These are phyloP conservation scores for Agrilus planipennis DNA, from an alignment of 1,140 invertebrate species.

Conservation along the genomic window DNA sequence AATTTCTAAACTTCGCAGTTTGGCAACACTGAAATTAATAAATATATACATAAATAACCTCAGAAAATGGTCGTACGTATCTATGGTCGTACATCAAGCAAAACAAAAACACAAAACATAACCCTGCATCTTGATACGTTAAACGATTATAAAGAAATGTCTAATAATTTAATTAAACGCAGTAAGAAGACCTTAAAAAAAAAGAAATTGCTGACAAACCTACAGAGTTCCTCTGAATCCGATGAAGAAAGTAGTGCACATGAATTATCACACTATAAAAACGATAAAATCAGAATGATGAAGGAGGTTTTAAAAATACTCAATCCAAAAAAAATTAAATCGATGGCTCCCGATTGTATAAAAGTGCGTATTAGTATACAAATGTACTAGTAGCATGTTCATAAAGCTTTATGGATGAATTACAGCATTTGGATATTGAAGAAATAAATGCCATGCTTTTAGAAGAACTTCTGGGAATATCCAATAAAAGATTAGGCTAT, in stretches of 20 bases:
- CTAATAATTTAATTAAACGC: too few relatives aligned
- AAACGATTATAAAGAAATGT: too few relatives aligned
- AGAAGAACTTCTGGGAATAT: conserved; percentile 40
- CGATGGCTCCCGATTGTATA: conserved; percentile 46
- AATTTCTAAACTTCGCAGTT: too few relatives aligned
- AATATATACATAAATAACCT: too few relatives aligned
- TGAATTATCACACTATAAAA: conserved; percentile 44
- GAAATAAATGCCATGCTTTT: conserved; percentile 49
- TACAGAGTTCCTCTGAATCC: conserved; percentile 17
- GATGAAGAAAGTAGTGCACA: conserved; percentile 27
- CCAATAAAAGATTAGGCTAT: conserved; percentile 31
- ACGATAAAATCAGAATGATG: conserved; percentile 49
- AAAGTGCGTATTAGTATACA: conserved; percentile 26
- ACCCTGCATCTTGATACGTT: too few relatives aligned
- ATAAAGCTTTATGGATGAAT: conserved; percentile 11
- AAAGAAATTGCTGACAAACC: conserved; percentile 17
- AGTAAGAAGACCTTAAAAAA: too few relatives aligned
- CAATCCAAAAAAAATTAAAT: conserved; percentile 46
- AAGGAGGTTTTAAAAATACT: conserved; percentile 49
- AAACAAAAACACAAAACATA: too few relatives aligned
- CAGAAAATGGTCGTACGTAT: too few relatives aligned
- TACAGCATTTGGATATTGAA: conserved; percentile 38
- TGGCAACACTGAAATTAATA: too few relatives aligned
- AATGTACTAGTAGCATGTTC: conserved; percentile 1
- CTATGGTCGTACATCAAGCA: too few relatives aligned